phyloP scores from a whole-genome alignment of 2,797 vertebrate species.

The Clarias laeviceps region DNA sequence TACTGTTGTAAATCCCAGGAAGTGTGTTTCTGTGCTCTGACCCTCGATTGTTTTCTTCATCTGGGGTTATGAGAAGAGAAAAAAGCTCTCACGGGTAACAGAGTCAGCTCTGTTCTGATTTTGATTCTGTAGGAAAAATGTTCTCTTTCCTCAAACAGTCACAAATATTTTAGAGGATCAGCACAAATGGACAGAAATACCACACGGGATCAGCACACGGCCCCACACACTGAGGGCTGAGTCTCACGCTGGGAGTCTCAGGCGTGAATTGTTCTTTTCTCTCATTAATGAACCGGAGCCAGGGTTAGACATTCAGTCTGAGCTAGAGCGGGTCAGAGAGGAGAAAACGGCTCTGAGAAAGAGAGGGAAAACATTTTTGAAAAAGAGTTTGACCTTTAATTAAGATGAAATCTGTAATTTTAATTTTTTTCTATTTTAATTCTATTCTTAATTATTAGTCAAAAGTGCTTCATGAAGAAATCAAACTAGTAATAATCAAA shows the following conservation, averaged over 20 bases:
- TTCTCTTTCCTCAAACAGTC: conserved; percentile 1
- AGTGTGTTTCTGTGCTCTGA: neutral
- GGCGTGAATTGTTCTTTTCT: conserved; percentile 55
- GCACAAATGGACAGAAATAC: conserved; percentile 50
- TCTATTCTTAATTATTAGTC: neutral
- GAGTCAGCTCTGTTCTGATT: neutral
- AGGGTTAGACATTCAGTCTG: neutral
- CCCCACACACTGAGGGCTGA: conserved; percentile 49
- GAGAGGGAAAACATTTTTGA: neutral
- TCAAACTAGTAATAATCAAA: neutral
- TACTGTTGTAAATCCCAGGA: neutral
- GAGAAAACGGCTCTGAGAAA: conserved; percentile 57
- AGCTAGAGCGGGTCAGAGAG: conserved; percentile 24
- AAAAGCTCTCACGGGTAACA: neutral
- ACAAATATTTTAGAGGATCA: conserved; percentile 25
- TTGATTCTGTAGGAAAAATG: neutral
- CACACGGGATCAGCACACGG: conserved; percentile 65
- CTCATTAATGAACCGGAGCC: neutral
- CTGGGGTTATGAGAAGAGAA: neutral
- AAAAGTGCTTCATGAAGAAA: neutral
- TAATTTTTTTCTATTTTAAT: neutral
- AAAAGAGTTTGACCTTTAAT: neutral
- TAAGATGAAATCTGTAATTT: neutral
- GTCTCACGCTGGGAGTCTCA: conserved; percentile 46
- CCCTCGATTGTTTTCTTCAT: neutral